Conservation (phyloP, 2,888 invertebrate genomes). For the Idaea dimidiata region DNA sequence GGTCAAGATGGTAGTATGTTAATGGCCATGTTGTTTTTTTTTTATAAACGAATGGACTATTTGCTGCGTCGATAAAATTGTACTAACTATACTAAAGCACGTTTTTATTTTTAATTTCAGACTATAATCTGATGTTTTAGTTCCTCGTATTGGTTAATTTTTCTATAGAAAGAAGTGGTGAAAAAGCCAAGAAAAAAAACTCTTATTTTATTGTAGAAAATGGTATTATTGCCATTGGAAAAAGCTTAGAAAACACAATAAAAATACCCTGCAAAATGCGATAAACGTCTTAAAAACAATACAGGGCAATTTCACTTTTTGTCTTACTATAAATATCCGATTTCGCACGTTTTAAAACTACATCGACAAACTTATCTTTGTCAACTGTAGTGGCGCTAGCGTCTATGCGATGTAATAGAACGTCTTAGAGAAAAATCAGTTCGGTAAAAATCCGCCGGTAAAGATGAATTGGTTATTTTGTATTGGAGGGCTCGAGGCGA, state of each 20-base stretch:
- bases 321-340: conserved; percentile 25
- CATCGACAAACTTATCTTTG: background rate
- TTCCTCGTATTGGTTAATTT: too few species aligned
- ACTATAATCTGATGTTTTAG: too few species aligned
- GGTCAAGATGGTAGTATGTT: background rate
- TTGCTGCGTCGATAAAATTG: background rate
- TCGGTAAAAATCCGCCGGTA: background rate
- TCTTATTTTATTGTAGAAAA: background rate
- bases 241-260: background rate
- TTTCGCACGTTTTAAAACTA: conserved; percentile 9
- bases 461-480: background rate
- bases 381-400: background rate
- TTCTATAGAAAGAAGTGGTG: too few species aligned
- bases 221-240: background rate
- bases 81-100: too few species aligned
- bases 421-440: background rate
- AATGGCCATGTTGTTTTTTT: background rate
- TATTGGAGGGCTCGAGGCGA: conserved; percentile 5
- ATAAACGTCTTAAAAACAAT: conserved; percentile 6
- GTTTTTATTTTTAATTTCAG: too few species aligned
- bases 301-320: conserved; percentile 12
- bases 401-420: background rate
- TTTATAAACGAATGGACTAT: background rate
- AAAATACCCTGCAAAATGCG: background rate
- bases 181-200: background rate